Base-by-base conservation (phyloP, 2,888 invertebrate genomes). In the Drosophila vallismaia region DNA sequence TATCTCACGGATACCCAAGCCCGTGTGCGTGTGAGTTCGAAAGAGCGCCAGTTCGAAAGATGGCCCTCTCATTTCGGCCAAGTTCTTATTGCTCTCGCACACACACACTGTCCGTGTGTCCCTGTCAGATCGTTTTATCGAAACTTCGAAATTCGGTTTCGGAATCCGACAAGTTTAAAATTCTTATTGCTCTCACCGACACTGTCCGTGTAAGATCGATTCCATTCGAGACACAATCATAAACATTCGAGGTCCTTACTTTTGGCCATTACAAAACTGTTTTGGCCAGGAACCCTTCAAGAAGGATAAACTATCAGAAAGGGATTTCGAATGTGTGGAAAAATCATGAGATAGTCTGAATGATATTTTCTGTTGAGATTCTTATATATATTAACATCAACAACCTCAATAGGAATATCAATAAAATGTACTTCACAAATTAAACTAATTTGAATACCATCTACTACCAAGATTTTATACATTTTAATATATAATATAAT, bases 121-220 rank as follows among this genome's bases (percentile, higher is more conserved):
- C 29, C 19, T 36, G 54, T 42, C 38, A 49, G 70, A 66, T 64
- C 64, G 67, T 31, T 38, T 5, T 19, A 6, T 19, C 12, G 38
- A 31, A n/a, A 38, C 48, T 71, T 59, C 69, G 69, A 69, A 26
- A 29, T 50, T 46, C 19, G 50, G 29, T 24, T 57, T 51, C 63
- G 74, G 57, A 62, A 28, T 31, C 38, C 69, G 42, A 44, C 45
- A 42, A 29, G 29, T 63, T 73, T 77, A 51, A 49, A 48, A 62
- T 86, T 83, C 82, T 71, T 86, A 86, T 84, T 83, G 84, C 75
- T 83, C 84, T 55, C 87, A 86, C 78, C 38, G 57, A 86, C 84
- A 88, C 54, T 83, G 55, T 86, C 54, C 44, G 70, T 80, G 88
- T 86, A 55, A 72, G 73, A 71, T 71, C 67, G 68, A 60, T 56